Percentiles rank a stretch among this genome's conserved stretches.
Conservation (phyloP, 2,888 invertebrate species). For the Trissolcus brochymenae region DNA sequence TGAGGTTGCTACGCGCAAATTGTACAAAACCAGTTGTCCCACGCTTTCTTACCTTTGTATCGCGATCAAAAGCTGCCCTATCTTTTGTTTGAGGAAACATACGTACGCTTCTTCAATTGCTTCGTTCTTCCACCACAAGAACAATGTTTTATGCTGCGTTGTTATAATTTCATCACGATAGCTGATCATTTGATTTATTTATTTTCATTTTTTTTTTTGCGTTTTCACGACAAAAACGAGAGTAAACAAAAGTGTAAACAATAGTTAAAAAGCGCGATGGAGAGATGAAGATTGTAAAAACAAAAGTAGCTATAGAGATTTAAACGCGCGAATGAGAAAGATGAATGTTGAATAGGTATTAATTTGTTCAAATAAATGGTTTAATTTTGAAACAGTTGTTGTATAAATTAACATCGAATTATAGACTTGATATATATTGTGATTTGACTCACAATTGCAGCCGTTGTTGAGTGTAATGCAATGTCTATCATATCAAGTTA, state of each 20-base stretch:
- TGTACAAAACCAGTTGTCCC: slow-evolving; percentile 56
- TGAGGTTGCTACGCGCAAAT: slow-evolving; percentile 38
- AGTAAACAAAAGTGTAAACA: too few species aligned
- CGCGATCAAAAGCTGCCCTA: slow-evolving; percentile 50
- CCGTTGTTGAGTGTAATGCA: slow-evolving; percentile 61
- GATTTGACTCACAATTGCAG: slow-evolving; percentile 20
- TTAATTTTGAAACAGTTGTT: too few species aligned
- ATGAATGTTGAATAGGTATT: too few species aligned
- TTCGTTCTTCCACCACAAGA: slow-evolving; percentile 16
- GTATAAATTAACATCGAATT: too few species aligned
- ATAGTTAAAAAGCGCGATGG: too few species aligned
- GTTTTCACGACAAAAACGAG: too few species aligned
- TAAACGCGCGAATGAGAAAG: too few species aligned
- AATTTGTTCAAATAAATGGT: too few species aligned
- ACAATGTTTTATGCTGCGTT: slow-evolving; percentile 7
- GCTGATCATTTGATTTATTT: neutral
- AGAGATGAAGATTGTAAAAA: too few species aligned
- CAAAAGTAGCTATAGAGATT: too few species aligned
- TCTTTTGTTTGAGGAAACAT: slow-evolving; percentile 45
- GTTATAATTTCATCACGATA: neutral
- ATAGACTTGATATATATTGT: too few species aligned
- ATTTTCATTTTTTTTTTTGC: neutral
- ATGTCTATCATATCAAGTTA: slow-evolving; percentile 62
- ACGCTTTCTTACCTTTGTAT: slow-evolving; percentile 58
- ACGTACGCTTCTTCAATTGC: slow-evolving; percentile 33